Evolutionary conservation across 2,888 invertebrate species (phyloP).

Genomic region (Agrilus biguttatus): DNA sequence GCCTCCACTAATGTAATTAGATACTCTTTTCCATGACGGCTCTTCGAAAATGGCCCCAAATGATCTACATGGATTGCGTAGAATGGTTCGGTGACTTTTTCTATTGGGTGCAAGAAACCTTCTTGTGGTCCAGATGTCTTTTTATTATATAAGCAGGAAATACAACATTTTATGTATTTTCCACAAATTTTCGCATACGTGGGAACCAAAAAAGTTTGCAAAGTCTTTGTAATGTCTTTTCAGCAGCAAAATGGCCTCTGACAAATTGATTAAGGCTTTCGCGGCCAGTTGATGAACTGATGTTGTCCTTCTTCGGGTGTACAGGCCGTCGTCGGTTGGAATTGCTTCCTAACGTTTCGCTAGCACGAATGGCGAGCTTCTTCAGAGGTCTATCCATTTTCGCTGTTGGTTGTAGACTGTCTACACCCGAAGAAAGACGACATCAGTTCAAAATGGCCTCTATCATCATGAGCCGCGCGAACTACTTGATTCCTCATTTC

Average conservation of each 20-base stretch:
- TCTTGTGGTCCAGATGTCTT: slow-evolving; percentile 13
- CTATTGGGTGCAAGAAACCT: slow-evolving; percentile 26
- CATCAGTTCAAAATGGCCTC: slow-evolving; percentile 26
- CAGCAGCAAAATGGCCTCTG: too few relatives aligned
- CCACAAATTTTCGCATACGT: slow-evolving; percentile 21
- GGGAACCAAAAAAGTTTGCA: slow-evolving; percentile 26
- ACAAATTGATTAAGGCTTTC: too few relatives aligned
- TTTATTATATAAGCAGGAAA: slow-evolving; percentile 25
- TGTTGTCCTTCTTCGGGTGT: too few relatives aligned
- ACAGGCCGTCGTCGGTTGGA: too few relatives aligned
- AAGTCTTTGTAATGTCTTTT: slow-evolving; percentile 21
- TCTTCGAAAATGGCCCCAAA: slow-evolving; percentile 25
- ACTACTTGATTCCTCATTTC: slow-evolving; percentile 21
- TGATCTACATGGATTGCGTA: slow-evolving; percentile 29
- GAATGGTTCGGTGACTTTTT: slow-evolving; percentile 24
- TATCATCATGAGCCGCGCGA: slow-evolving; percentile 23
- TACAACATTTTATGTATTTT: slow-evolving; percentile 25
- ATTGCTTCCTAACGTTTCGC: too few relatives aligned
- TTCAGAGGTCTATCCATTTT: too few relatives aligned
- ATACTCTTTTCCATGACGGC: slow-evolving; percentile 18
- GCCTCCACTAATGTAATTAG: slow-evolving; percentile 24
- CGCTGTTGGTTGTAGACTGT: too few relatives aligned
- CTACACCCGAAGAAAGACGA: too few relatives aligned
- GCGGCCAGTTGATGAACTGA: too few relatives aligned
- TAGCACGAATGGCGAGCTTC: too few relatives aligned